phyloP scores from a whole-genome alignment of 2,797 vertebrate species.

The Dicrostonyx torquatus region DNA sequence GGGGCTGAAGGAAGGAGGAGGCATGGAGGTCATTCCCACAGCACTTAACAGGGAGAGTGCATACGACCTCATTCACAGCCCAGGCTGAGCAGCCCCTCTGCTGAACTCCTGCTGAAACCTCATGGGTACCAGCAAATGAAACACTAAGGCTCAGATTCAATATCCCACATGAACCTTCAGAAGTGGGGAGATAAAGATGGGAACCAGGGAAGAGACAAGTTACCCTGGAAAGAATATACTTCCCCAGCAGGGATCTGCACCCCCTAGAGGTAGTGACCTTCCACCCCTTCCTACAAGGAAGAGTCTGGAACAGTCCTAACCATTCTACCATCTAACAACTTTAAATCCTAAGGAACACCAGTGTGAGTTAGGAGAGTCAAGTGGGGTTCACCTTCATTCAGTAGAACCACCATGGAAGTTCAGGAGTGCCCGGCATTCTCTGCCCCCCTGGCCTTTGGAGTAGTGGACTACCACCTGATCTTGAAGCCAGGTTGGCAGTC shows the following conservation, averaged over 20 bases:
- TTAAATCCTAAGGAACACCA: background rate
- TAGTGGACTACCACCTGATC: background rate
- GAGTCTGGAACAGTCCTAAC: background rate
- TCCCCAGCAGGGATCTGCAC: background rate
- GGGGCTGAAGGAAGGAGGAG: background rate
- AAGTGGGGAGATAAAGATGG: background rate
- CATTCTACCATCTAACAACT: background rate
- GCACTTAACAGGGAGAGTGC: rapidly evolving
- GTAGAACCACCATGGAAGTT: background rate
- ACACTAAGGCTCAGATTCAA: background rate
- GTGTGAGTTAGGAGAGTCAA: background rate
- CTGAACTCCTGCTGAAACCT: background rate
- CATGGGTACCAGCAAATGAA: background rate
- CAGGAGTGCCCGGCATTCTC: background rate
- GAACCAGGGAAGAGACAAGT: background rate
- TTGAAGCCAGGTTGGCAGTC: background rate
- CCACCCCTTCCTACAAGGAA: background rate
- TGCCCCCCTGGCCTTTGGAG: background rate
- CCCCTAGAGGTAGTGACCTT: background rate
- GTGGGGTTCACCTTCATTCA: background rate
- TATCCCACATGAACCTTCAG: too few relatives aligned
- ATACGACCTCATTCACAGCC: background rate
- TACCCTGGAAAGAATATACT: background rate
- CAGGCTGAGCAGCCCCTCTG: background rate
- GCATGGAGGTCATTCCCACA: background rate